phyloP scores from a whole-genome alignment of 1,140 invertebrate genomes.

The Drosophila pallidifrons region DNA sequence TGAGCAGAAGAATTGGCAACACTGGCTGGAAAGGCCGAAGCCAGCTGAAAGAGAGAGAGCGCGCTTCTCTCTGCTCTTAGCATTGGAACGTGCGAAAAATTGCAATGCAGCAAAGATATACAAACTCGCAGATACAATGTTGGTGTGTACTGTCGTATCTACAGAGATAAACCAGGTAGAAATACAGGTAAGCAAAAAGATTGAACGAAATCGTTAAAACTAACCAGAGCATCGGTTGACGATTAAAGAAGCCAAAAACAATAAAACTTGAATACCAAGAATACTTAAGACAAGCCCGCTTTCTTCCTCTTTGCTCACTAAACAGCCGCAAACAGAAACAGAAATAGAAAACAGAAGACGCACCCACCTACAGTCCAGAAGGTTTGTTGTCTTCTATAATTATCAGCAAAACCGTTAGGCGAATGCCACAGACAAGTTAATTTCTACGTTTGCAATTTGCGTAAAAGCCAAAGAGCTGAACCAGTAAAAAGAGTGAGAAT shows the following conservation, averaged over 20 bases:
- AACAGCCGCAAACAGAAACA: too few relatives aligned
- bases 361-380: not conserved
- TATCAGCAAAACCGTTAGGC: conserved; percentile 20
- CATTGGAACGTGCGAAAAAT: conserved; percentile 70
- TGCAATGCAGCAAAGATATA: conserved; percentile 51
- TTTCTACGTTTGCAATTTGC: conserved; percentile 21
- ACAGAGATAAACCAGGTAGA: conserved; percentile 26
- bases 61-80: conserved; percentile 4
- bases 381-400: conserved; percentile 4
- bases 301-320: not conserved
- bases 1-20: too few relatives aligned
- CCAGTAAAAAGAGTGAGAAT: conserved; percentile 8
- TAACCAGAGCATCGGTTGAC: conserved; percentile 17
- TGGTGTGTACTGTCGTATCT: not conserved
- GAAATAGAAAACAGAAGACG: not conserved
- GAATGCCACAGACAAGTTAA: conserved; percentile 16
- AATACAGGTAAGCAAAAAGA: conserved; percentile 28
- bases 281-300: conserved; percentile 10
- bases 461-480: conserved; percentile 25
- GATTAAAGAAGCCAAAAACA: conserved; percentile 26
- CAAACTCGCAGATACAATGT: not conserved
- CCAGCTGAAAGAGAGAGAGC: conserved; percentile 1
- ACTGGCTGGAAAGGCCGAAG: conserved; percentile 19
- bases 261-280: conserved; percentile 25
- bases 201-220: not conserved